Evolutionary conservation across 2,113 vertebrate species (phyloP).

Genomic region (Fukomys damarensis): DNA sequence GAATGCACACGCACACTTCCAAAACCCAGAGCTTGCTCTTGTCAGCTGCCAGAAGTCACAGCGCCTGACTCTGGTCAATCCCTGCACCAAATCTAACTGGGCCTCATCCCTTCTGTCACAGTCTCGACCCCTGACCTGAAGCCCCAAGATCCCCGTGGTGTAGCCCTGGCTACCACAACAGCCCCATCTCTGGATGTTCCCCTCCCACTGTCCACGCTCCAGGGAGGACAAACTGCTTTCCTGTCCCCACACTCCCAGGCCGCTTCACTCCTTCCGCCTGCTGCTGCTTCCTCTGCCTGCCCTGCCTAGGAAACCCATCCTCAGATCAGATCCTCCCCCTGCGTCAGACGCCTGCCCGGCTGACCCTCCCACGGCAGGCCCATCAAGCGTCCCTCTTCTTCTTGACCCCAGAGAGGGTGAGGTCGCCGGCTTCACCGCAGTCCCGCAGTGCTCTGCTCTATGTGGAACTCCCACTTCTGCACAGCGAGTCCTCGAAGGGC

Average conservation of each 20-base stretch:
- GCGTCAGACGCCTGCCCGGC: accelerated
- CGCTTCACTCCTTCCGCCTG: not conserved
- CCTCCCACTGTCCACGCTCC: accelerated
- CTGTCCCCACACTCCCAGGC: accelerated
- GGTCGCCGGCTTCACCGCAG: not conserved
- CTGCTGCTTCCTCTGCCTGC: not conserved
- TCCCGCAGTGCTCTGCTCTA: not conserved
- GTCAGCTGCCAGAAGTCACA: not conserved
- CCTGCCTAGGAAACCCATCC: not conserved
- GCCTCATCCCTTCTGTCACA: not conserved
- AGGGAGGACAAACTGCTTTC: not conserved
- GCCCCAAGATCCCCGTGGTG: not conserved
- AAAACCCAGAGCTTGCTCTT: not conserved
- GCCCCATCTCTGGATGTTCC: not conserved
- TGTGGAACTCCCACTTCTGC: too few relatives aligned
- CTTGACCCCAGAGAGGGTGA: not conserved
- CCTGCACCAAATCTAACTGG: accelerated
- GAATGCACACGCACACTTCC: not conserved
- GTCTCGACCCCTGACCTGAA: not conserved
- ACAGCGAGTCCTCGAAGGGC: not conserved
- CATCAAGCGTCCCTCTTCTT: not conserved
- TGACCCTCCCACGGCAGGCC: not conserved
- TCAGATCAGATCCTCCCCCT: accelerated
- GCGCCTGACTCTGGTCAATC: too few relatives aligned
- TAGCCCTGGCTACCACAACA: not conserved